Evolutionary conservation across 2,888 invertebrate species (phyloP).

Genomic region (Callosobruchus maculatus): DNA sequence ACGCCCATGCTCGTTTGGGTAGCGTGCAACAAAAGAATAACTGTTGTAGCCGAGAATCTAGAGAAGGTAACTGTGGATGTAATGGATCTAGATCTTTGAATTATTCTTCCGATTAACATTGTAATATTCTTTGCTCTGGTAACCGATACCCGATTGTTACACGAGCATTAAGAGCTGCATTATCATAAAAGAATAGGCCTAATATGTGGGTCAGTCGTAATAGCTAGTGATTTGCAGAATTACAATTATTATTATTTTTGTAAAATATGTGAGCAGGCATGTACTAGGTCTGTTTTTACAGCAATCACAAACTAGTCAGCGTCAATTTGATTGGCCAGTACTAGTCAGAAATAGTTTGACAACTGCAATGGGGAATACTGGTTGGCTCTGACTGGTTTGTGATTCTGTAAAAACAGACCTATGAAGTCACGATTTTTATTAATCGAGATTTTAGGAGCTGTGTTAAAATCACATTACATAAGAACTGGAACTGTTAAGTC

Average conservation of each 20-base stretch:
- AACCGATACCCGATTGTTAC: neutral
- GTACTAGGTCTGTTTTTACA: too few relatives aligned
- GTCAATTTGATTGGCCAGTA: too few relatives aligned
- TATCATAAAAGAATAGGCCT: neutral
- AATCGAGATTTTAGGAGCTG: too few relatives aligned
- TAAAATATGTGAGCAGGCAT: too few relatives aligned
- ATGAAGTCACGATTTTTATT: too few relatives aligned
- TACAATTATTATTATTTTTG: neutral
- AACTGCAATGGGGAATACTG: too few relatives aligned
- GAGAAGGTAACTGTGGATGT: neutral
- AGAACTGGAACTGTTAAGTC: too few relatives aligned
- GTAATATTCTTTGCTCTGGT: neutral
- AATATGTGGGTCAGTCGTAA: neutral
- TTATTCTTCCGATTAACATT: neutral
- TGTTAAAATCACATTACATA: too few relatives aligned
- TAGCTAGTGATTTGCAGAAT: neutral
- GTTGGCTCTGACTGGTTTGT: too few relatives aligned
- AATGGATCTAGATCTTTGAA: neutral
- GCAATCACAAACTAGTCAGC: too few relatives aligned
- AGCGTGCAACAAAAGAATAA: slow-evolving; percentile 5
- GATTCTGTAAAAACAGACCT: too few relatives aligned
- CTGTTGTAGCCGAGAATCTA: neutral
- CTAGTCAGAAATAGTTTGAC: too few relatives aligned
- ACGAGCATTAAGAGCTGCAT: neutral
- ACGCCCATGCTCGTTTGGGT: slow-evolving; percentile 1